These are phyloP conservation scores for Palythoa grandis DNA, from an alignment of 92 coral and sea anemone species.

Conservation along the genomic window DNA sequence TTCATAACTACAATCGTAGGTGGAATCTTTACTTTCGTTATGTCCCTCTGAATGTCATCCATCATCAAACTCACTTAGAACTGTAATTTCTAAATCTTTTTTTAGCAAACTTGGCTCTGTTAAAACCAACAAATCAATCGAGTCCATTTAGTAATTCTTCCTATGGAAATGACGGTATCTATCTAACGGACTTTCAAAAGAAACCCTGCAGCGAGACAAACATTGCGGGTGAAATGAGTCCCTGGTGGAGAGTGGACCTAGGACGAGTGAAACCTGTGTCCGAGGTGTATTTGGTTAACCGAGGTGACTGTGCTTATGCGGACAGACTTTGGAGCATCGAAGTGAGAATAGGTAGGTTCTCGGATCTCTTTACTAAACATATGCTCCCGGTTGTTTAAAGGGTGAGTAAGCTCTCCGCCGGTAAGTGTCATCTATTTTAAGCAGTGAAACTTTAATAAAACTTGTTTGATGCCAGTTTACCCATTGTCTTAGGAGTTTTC, in stretches of 20 bases:
- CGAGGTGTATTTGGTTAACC: slow-evolving; percentile 14
- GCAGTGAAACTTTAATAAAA: no score
- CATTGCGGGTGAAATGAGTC: not conserved
- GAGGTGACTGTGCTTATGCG: not conserved
- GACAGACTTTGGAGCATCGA: not conserved
- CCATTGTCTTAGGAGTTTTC: no score
- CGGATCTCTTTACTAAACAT: no score
- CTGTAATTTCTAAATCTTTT: no score
- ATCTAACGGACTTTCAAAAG: not conserved
- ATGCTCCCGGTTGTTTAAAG: no score
- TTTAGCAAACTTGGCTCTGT: not conserved
- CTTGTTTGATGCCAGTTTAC: no score
- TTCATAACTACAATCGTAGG: no score
- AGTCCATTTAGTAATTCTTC: not conserved
- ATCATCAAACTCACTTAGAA: no score
- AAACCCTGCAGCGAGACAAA: not conserved
- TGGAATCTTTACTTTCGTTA: no score
- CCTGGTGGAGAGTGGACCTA: slow-evolving; percentile 26
- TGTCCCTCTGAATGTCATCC: no score
- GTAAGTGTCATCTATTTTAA: no score
- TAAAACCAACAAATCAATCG: not conserved
- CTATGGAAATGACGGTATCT: slow-evolving; percentile 16
- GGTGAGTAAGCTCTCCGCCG: no score
- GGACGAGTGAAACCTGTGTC: slow-evolving; percentile 27
- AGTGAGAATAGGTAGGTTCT: not conserved